Conservation (phyloP, 1,140 invertebrate species). For the Saccostrea glomerata region DNA sequence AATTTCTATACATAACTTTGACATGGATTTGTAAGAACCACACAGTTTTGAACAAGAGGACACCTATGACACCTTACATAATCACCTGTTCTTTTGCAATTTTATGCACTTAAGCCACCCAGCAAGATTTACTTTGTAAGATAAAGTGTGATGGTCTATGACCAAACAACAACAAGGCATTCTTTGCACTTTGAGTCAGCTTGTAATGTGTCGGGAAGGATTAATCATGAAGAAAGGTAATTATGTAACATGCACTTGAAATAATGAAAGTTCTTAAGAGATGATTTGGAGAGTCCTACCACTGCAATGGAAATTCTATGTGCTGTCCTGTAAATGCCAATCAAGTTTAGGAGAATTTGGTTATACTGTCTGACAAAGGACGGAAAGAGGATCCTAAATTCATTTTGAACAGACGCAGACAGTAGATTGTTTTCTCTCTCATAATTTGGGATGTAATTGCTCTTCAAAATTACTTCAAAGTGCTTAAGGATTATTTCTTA, state of each 20-base stretch:
- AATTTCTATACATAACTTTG: too few species aligned
- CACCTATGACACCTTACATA: too few species aligned
- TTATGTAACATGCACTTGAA: slow-evolving; percentile 34
- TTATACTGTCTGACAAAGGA: neutral
- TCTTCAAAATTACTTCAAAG: neutral
- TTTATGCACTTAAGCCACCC: too few species aligned
- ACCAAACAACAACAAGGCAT: slow-evolving; percentile 12
- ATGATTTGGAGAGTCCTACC: slow-evolving; percentile 3
- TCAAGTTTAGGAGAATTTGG: neutral
- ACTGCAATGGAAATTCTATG: neutral
- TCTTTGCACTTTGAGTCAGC: slow-evolving; percentile 13
- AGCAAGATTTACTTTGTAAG: neutral
- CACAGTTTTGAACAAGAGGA: too few species aligned
- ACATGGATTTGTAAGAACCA: too few species aligned
- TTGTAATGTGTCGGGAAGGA: neutral
- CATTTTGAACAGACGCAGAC: neutral
- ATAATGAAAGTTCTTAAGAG: slow-evolving; percentile 11
- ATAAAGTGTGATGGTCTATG: neutral
- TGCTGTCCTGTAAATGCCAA: neutral
- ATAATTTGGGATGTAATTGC: neutral
- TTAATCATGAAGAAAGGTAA: slow-evolving; percentile 12
- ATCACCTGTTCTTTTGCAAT: too few species aligned
- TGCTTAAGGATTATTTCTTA: neutral
- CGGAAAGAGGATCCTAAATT: neutral
- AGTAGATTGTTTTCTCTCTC: neutral